These are phyloP conservation scores for Watsonalla cultraria DNA, from an alignment of 2,888 invertebrate species.

Conservation along the genomic window DNA sequence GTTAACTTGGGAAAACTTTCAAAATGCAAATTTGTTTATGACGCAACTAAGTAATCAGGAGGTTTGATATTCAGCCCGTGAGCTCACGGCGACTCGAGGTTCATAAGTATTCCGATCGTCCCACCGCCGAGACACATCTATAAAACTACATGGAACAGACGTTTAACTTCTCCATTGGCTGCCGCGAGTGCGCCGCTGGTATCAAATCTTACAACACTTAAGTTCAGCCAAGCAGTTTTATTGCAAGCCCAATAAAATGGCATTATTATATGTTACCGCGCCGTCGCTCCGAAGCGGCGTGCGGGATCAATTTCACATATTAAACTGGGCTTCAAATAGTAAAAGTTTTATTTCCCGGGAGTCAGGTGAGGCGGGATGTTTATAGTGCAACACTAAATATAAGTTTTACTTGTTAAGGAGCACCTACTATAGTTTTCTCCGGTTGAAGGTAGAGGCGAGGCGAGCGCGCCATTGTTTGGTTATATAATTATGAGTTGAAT, in stretches of 20 bases:
- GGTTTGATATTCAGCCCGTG: conserved; percentile 22
- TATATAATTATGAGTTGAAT: too few relatives aligned
- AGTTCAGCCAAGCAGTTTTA: conserved; percentile 32
- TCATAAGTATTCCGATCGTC: conserved; percentile 26
- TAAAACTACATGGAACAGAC: conserved; percentile 22
- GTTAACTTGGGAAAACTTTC: conserved; percentile 12
- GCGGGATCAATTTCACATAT: conserved; percentile 47
- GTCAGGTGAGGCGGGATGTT: conserved; percentile 33
- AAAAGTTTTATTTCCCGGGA: conserved; percentile 58
- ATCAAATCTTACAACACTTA: conserved; percentile 31
- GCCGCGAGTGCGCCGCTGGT: conserved; percentile 7
- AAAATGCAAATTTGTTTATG: conserved; percentile 17
- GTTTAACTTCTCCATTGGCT: conserved; percentile 26
- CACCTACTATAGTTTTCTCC: conserved; percentile 8
- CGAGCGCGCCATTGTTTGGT: too few relatives aligned
- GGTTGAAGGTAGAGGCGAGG: not conserved
- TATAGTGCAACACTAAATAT: conserved; percentile 35
- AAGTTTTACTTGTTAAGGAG: conserved; percentile 42
- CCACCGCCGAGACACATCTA: conserved; percentile 14
- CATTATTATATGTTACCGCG: conserved; percentile 23
- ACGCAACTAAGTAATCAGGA: conserved; percentile 15
- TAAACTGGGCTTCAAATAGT: conserved; percentile 43
- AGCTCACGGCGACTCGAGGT: conserved; percentile 8
- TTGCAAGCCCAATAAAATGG: conserved; percentile 35
- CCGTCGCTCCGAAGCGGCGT: conserved; percentile 8